phyloP scores from a whole-genome alignment of 2,113 vertebrate species.

The Cavia aperea region DNA sequence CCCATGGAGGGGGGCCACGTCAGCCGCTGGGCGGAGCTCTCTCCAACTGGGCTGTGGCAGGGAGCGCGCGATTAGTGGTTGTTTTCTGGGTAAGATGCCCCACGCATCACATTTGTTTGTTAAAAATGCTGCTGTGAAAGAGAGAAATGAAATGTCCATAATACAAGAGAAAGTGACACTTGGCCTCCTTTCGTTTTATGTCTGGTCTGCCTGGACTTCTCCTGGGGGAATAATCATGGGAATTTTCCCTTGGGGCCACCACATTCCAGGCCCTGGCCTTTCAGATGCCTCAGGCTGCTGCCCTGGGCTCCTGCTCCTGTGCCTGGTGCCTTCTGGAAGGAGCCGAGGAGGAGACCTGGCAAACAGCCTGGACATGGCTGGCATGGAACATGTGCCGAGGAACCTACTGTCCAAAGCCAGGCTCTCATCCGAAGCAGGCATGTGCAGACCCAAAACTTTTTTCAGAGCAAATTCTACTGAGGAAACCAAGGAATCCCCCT shows the following conservation, averaged over 20 bases:
- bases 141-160: not conserved
- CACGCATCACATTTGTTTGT: slow-evolving; percentile 48
- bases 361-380: not conserved
- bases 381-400: not conserved
- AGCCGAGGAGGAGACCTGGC: not conserved
- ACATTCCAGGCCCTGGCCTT: not conserved
- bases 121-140: slow-evolving; percentile 31
- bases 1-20: slow-evolving; percentile 43
- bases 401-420: not conserved
- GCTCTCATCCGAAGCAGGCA: not conserved
- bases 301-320: not conserved
- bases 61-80: slow-evolving; percentile 36
- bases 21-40: slow-evolving; percentile 60
- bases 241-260: too few relatives aligned
- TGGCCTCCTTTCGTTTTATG: not conserved
- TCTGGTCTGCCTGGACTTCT: not conserved
- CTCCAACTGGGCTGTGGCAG: slow-evolving; percentile 36
- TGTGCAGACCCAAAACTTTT: not conserved
- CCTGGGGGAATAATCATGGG: not conserved
- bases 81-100: slow-evolving; percentile 52
- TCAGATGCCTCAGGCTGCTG: not conserved
- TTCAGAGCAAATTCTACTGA: not conserved
- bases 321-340: not conserved
- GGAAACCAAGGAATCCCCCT: not conserved
- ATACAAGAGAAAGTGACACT: not conserved